Conservation (phyloP, 2,888 invertebrate species). For the Drosophila buzzatii region DNA sequence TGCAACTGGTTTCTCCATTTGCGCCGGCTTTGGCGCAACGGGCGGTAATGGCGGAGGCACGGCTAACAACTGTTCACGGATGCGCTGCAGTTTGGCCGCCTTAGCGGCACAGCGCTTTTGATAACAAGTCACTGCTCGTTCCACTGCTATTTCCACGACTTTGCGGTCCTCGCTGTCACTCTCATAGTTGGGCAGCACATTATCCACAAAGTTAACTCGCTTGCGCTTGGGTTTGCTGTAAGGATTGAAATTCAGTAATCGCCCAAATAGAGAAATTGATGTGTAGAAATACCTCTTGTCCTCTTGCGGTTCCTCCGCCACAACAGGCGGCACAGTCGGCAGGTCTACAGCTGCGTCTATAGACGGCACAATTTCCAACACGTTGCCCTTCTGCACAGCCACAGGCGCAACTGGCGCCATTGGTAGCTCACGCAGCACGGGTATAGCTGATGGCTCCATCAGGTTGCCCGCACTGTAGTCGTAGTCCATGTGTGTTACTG, state of each 20-base stretch:
- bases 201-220: conserved; percentile 82
- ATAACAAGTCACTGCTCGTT: conserved; percentile 67
- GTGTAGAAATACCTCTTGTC: conserved; percentile 53
- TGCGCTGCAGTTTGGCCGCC: conserved; percentile 44
- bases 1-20: conserved; percentile 78
- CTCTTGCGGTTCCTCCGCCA: conserved; percentile 47
- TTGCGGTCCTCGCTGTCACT: conserved; percentile 82
- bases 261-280: too few relatives aligned
- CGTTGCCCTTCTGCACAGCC: conserved; percentile 85
- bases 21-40: conserved; percentile 63
- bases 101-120: conserved; percentile 61
- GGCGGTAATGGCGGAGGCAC: conserved; percentile 79
- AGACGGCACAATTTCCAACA: conserved; percentile 84
- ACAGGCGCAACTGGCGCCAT: conserved; percentile 74
- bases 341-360: conserved; percentile 30
- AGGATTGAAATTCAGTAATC: background rate
- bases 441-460: conserved; percentile 17
- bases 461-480: conserved; percentile 47
- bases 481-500: conserved; percentile 32
- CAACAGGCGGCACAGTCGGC: conserved; percentile 54
- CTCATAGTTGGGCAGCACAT: conserved; percentile 81
- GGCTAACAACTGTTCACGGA: conserved; percentile 45
- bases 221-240: conserved; percentile 76
- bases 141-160: conserved; percentile 70
- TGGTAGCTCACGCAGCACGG: conserved; percentile 77